Evolutionary conservation across 1,140 invertebrate genomes (phyloP).

Genomic region (Lepidurus packardi): DNA sequence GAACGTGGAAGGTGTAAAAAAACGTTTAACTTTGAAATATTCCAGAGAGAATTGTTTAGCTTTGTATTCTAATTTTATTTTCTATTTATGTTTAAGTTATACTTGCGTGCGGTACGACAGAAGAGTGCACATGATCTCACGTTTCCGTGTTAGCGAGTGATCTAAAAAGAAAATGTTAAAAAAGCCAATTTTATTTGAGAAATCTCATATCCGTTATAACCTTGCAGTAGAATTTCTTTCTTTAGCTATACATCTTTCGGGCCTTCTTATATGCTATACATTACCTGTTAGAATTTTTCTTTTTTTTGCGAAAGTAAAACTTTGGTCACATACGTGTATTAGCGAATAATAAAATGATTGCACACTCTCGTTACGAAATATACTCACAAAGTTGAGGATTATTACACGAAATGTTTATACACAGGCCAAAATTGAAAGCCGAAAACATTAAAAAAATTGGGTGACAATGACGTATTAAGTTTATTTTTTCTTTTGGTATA

Average conservation of each 20-base stretch:
- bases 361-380: neutral
- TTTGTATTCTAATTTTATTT: neutral
- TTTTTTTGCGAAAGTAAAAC: neutral
- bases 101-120: neutral
- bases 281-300: neutral
- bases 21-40: neutral
- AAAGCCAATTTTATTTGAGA: neutral
- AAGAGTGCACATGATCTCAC: neutral
- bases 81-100: neutral
- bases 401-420: too few relatives aligned
- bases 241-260: neutral
- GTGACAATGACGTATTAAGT: too few relatives aligned
- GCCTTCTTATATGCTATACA: neutral
- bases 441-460: too few relatives aligned
- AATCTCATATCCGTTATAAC: neutral
- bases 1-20: neutral
- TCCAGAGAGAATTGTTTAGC: slow-evolving; percentile 8
- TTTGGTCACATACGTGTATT: slow-evolving; percentile 16
- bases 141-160: neutral
- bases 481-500: too few relatives aligned
- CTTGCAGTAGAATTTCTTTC: neutral
- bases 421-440: too few relatives aligned
- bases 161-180: too few relatives aligned
- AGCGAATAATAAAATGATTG: slow-evolving; percentile 5
- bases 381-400: too few relatives aligned